phyloP scores from a whole-genome alignment of 2,113 vertebrate genomes.

The Siphamia tubifer region DNA sequence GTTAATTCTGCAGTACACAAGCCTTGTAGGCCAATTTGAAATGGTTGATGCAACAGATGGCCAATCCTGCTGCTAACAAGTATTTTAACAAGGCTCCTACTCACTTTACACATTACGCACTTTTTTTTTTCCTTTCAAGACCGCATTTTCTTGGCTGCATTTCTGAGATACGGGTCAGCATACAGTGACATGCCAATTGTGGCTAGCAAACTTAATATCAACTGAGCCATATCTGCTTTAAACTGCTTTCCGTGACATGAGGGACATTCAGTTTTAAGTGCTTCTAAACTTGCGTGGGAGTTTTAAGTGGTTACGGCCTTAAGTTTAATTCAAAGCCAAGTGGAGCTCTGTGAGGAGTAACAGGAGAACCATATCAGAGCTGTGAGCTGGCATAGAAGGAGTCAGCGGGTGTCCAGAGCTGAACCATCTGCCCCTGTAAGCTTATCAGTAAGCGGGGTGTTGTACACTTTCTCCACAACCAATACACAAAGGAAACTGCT shows the following conservation, averaged over 20 bases:
- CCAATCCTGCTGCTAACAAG: conserved; percentile 25
- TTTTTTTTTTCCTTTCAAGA: neutral
- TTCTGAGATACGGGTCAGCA: conserved; percentile 22
- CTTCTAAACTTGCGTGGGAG: conserved; percentile 16
- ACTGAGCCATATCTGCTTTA: neutral
- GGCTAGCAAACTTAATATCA: neutral
- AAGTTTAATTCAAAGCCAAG: conserved; percentile 8
- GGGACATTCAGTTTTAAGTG: neutral
- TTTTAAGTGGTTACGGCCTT: conserved; percentile 12
- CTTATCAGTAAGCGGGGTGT: neutral
- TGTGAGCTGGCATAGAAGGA: conserved; percentile 41
- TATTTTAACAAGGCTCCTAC: conserved; percentile 41
- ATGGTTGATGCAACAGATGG: conserved; percentile 55
- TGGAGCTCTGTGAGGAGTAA: conserved; percentile 19
- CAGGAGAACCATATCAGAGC: conserved; percentile 19
- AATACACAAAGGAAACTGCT: neutral
- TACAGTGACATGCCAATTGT: neutral
- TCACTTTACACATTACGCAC: conserved; percentile 30
- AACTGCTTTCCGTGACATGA: neutral
- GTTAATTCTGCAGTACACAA: neutral
- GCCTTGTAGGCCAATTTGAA: neutral
- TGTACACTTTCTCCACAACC: conserved; percentile 13
- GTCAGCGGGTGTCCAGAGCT: conserved; percentile 41
- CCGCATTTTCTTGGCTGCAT: neutral
- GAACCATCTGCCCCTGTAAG: conserved; percentile 54